phyloP scores from a whole-genome alignment of 2,797 vertebrate species.

The Eleutherodactylus coqui region DNA sequence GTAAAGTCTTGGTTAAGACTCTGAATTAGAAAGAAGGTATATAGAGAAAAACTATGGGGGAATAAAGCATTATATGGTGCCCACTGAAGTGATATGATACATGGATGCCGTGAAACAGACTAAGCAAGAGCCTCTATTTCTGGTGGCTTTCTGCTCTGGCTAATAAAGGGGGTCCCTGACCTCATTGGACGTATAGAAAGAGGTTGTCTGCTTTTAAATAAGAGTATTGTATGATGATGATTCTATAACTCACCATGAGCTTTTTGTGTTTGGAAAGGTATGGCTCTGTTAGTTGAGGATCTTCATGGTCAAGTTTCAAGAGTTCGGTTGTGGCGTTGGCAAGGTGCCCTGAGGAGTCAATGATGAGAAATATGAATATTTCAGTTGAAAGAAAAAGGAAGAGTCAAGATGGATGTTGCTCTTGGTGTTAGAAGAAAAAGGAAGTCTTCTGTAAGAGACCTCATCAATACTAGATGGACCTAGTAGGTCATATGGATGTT shows the following conservation, averaged over 20 bases:
- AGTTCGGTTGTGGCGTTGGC: conserved; percentile 91
- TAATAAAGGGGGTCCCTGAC: no score
- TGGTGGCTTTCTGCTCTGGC: no score
- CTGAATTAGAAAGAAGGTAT: no score
- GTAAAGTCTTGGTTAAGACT: no score
- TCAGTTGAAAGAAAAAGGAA: neutral
- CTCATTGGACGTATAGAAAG: no score
- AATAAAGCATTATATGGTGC: no score
- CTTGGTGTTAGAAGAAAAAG: neutral
- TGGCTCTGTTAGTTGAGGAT: conserved; percentile 92
- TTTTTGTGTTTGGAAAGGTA: conserved; percentile 99
- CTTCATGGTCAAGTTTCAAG: conserved; percentile 96
- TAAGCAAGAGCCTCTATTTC: no score
- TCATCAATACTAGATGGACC: neutral
- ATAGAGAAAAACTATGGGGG: no score
- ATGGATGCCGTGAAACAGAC: no score
- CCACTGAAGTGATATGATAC: no score
- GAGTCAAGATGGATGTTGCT: neutral
- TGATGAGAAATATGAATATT: neutral
- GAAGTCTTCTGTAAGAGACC: neutral
- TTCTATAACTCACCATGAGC: conserved; percentile 87
- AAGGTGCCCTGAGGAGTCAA: conserved; percentile 86
- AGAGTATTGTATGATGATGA: neutral
- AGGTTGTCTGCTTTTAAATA: no score
- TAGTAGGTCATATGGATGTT: neutral